Evolutionary conservation across 2,113 vertebrate species (phyloP).

Genomic region (Origma solitaria): DNA sequence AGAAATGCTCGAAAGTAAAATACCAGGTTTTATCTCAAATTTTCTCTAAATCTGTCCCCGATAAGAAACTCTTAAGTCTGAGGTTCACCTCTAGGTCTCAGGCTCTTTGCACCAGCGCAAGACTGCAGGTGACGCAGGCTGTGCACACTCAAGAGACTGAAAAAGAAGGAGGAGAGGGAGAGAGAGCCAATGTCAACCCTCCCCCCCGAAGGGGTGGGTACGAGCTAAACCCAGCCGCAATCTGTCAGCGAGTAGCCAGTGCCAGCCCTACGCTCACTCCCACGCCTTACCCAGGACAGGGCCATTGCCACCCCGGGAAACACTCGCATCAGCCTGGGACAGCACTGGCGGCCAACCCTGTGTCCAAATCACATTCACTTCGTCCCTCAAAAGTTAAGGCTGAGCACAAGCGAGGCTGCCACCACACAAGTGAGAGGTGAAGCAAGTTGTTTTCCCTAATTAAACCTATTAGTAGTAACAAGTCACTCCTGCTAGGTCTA

Average conservation of each 20-base stretch:
- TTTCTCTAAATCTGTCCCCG: background rate
- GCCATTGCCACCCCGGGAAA: background rate
- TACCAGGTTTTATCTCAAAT: background rate
- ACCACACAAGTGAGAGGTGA: background rate
- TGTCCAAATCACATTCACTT: background rate
- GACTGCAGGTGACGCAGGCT: fast-evolving
- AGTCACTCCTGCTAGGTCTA: constrained; percentile 1
- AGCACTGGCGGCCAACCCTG: background rate
- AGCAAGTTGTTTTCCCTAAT: background rate
- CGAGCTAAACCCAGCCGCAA: background rate
- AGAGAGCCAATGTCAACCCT: background rate
- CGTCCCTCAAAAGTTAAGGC: background rate
- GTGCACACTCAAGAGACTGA: too few species aligned
- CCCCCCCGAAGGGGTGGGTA: fast-evolving
- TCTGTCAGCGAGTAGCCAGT: background rate
- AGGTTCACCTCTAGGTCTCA: background rate
- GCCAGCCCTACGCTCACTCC: background rate
- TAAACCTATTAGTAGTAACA: background rate
- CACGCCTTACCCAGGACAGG: fast-evolving
- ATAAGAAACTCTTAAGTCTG: background rate
- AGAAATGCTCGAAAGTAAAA: background rate
- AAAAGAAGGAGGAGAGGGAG: background rate
- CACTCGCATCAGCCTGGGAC: background rate
- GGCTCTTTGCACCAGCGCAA: background rate
- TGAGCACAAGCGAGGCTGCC: background rate